Conservation (phyloP, 2,888 invertebrate species). For the Zelleria hepariella region DNA sequence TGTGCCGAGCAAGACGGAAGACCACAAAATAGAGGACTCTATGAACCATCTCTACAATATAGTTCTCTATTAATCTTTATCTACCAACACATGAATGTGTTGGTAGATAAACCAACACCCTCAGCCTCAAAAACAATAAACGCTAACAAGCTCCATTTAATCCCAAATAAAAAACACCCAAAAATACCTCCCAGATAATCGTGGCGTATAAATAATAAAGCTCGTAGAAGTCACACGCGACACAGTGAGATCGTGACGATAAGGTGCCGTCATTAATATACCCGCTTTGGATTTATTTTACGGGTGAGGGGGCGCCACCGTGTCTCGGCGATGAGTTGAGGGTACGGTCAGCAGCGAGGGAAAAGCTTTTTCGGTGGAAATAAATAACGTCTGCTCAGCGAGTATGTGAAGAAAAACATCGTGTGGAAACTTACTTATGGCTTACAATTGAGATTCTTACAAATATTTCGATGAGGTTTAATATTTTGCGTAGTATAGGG, state of each 20-base stretch:
- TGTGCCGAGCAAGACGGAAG: no score
- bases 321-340: constrained; percentile 28
- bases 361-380: no score
- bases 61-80: no score
- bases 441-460: no score
- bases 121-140: constrained; percentile 14
- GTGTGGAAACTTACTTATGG: no score
- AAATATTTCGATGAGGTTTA: no score
- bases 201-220: constrained; percentile 63
- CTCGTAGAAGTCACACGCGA: constrained; percentile 47
- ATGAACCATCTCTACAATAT: no score
- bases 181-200: constrained; percentile 38
- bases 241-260: constrained; percentile 49
- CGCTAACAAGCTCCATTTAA: constrained; percentile 25
- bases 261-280: constrained; percentile 64
- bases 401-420: no score
- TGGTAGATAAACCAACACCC: background rate
- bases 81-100: no score
- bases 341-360: background rate
- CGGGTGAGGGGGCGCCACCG: constrained; percentile 51
- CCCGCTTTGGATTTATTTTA: constrained; percentile 54
- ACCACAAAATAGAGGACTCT: no score
- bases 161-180: constrained; percentile 18
- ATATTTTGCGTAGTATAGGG: no score
- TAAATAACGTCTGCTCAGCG: no score